A percentile compares a stretch with the other conserved stretches of the same genome.
Conservation (phyloP, 2,797 vertebrate species). For the Lagocephalus sceleratus region DNA sequence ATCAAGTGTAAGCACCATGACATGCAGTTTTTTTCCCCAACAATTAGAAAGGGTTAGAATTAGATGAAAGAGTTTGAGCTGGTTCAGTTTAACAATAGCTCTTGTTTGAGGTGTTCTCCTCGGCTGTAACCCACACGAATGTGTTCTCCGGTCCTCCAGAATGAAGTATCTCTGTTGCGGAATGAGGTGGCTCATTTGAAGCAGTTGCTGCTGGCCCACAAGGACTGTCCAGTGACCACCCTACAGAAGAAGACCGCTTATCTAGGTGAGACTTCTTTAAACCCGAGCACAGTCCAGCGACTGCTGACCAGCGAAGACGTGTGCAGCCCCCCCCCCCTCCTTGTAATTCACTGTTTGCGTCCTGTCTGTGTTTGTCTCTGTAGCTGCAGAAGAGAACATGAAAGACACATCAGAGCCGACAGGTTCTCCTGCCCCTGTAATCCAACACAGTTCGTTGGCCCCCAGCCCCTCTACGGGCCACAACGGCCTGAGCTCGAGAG, state of each 20-base stretch:
- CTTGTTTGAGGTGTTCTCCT: not conserved
- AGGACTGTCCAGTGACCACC: conserved; percentile 96
- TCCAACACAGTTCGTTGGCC: conserved; percentile 92
- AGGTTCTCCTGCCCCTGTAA: conserved; percentile 90
- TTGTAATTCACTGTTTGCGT: conserved; percentile 6
- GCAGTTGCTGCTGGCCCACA: conserved; percentile 96
- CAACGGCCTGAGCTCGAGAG: conserved; percentile 87
- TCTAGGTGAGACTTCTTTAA: conserved; percentile 81
- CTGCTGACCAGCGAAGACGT: not conserved
- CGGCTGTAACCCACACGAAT: not conserved
- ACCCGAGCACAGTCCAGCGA: no score
- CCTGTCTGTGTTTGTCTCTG: not conserved
- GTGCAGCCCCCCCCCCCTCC: not conserved
- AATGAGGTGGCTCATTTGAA: conserved; percentile 98
- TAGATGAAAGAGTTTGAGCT: not conserved
- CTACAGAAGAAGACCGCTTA: conserved; percentile 95
- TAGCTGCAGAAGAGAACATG: conserved; percentile 81
- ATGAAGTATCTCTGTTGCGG: conserved; percentile 93
- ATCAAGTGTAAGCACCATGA: no score
- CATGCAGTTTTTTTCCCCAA: not conserved
- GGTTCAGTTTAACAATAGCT: not conserved
- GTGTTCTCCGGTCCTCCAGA: conserved; percentile 68
- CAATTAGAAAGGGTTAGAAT: not conserved
- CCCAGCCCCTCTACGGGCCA: conserved; percentile 73
- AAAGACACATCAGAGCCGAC: conserved; percentile 88